Conservation (phyloP, 1,140 invertebrate species). For the Sminthurides bifidus region DNA sequence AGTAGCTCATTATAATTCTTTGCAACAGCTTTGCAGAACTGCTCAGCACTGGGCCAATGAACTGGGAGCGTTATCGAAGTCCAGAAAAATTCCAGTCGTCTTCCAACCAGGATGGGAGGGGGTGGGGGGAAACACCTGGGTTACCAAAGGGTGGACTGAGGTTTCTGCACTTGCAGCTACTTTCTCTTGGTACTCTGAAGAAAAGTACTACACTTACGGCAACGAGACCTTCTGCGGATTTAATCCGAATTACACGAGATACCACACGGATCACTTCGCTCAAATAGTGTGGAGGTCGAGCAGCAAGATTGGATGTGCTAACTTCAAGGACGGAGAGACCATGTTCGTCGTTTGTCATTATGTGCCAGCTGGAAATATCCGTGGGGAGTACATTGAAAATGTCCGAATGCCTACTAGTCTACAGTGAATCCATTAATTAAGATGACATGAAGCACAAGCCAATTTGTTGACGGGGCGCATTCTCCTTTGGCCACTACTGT, state of each 20-base stretch:
- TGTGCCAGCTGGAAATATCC: slow-evolving; percentile 69
- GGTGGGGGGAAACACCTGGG: neutral
- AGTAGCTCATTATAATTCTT: too few relatives aligned
- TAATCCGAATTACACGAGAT: neutral
- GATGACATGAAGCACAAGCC: too few relatives aligned
- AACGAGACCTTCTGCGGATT: neutral
- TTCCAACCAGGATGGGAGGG: neutral
- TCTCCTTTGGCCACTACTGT: too few relatives aligned
- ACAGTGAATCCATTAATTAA: neutral
- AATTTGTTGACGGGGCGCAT: too few relatives aligned
- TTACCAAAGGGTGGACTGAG: neutral
- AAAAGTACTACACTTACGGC: neutral
- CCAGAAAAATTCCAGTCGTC: neutral
- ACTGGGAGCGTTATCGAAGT: neutral
- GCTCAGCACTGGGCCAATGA: neutral
- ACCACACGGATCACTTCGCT: slow-evolving; percentile 51
- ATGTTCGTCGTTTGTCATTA: slow-evolving; percentile 52
- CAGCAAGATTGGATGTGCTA: slow-evolving; percentile 59
- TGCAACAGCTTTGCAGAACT: neutral
- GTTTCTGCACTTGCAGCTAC: neutral
- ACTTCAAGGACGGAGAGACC: slow-evolving; percentile 46
- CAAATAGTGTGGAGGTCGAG: slow-evolving; percentile 63
- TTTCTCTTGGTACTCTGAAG: neutral
- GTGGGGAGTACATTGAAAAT: slow-evolving; percentile 62
- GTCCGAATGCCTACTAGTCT: slow-evolving; percentile 38